A percentile compares a stretch with the other conserved stretches of the same genome.
phyloP scores from a whole-genome alignment of 2,113 vertebrate species.

The Oreochromis tanganicae region DNA sequence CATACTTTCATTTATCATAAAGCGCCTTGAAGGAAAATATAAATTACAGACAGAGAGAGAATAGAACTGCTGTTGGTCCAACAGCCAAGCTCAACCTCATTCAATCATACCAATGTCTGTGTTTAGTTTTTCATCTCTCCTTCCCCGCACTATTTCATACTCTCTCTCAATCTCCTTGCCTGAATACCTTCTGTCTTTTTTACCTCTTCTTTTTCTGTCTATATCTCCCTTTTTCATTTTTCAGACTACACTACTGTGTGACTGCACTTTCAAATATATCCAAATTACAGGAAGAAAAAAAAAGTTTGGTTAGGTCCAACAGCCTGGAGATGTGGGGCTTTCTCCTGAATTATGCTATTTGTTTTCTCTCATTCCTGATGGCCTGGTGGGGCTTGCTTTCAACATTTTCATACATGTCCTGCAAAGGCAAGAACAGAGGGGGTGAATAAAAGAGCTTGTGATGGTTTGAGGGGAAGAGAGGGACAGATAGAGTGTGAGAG shows the following conservation, averaged over 20 bases:
- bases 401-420: slow-evolving; percentile 57
- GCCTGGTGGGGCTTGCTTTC: slow-evolving; percentile 57
- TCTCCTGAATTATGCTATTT: slow-evolving; percentile 73
- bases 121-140: not conserved
- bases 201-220: not conserved
- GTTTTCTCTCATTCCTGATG: slow-evolving; percentile 54
- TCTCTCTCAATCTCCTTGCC: not conserved
- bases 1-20: slow-evolving; percentile 37
- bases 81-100: slow-evolving; percentile 24
- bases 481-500: not conserved
- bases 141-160: not conserved
- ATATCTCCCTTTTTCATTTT: not conserved
- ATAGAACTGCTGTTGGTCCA: slow-evolving; percentile 10
- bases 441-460: not conserved
- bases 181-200: not conserved
- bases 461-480: not conserved
- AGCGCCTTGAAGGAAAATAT: slow-evolving; percentile 14
- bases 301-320: not conserved
- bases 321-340: slow-evolving; percentile 38
- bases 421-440: slow-evolving; percentile 30
- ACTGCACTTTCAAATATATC: slow-evolving; percentile 16
- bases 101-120: slow-evolving; percentile 19
- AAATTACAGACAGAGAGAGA: slow-evolving; percentile 2
- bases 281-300: slow-evolving; percentile 16
- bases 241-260: not conserved